Base-by-base conservation (phyloP, 2,797 vertebrate genomes). In the Euthynnus affinis region DNA sequence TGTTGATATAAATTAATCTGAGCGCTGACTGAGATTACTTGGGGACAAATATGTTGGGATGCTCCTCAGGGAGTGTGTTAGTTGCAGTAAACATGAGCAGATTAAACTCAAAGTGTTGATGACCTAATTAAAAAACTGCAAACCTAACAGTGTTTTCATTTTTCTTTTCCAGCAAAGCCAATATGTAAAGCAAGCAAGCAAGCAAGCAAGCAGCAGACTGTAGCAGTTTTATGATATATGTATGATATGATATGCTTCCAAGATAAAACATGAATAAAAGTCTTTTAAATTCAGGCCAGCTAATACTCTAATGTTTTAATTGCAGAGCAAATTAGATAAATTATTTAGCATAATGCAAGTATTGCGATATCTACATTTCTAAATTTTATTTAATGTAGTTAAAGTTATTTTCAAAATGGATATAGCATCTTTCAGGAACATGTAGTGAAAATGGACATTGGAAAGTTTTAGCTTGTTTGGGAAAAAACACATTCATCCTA, bases 61-160 rank as follows among this genome's bases (percentile, higher is more conserved):
- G 74, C 73, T 85, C 76, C 55, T 59, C 10, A 0, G 74, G 86
- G 75, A 75, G 49, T 25, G 69, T 82, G 74, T 84, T 85, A 65
- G 69, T 73, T 67, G 69, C 68, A 81, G 76, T 78, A 76, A 87
- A 90, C 83, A 89, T 74, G 77, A 85, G 69, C 85, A 86, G 68
- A 89, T 80, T 87, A 83, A 86, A 87, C 70, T 85, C 71, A 89
- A 78, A 90, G 63, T 77, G 81, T 82, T 88, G 78, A 91, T 87
- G 83, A 84, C 82, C 81, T 63, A 80, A 91, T 88, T 88, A 70
- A 83, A 83, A 85, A 81, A 69, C 62, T 76, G 71, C 56, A 87
- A 80, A 73, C 57, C 52, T 57, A 77, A 88, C 57, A 56, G 48
- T 44, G 68, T 71, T 86, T 81, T 20, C 9, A 5, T 18, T 48